These are phyloP conservation scores for Adelges cooleyi DNA, from an alignment of 1,140 invertebrate genomes.

Conservation along the genomic window DNA sequence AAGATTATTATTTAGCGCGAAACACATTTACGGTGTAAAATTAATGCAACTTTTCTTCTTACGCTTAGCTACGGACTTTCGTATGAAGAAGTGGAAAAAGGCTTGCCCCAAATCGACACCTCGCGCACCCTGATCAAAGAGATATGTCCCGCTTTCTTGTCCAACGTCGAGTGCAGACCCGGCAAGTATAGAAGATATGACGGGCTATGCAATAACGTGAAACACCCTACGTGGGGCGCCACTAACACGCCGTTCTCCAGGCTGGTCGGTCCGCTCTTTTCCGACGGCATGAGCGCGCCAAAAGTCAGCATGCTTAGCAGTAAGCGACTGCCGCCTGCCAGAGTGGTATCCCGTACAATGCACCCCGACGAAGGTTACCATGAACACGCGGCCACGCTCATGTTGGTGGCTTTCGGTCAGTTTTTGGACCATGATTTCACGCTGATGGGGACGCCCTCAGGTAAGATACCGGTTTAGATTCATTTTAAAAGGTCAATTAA, in stretches of 20 bases:
- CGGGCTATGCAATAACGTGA: constrained; percentile 90
- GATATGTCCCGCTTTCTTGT: constrained; percentile 75
- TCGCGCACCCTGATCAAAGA: constrained; percentile 76
- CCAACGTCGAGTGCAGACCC: constrained; percentile 71
- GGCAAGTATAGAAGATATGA: constrained; percentile 79
- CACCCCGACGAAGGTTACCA: constrained; percentile 41
- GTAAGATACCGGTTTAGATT: too few relatives aligned
- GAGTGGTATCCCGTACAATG: constrained; percentile 42
- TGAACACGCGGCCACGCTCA: constrained; percentile 40
- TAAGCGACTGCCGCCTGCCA: constrained; percentile 39
- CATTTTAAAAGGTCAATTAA: too few relatives aligned
- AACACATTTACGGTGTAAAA: not conserved
- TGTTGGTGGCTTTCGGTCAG: constrained; percentile 46
- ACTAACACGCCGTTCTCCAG: constrained; percentile 67
- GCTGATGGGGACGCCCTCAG: constrained; percentile 40
- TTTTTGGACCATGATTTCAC: constrained; percentile 47
- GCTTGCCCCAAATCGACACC: constrained; percentile 76
- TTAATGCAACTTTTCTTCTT: not conserved
- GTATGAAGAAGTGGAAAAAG: constrained; percentile 76
- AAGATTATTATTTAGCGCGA: too few relatives aligned
- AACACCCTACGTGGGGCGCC: constrained; percentile 78
- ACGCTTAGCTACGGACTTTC: constrained; percentile 62
- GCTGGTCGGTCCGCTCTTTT: constrained; percentile 67
- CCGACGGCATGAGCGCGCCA: constrained; percentile 55
- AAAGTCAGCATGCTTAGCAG: constrained; percentile 35